Evolutionary conservation across 1,140 invertebrate genomes (phyloP).

Genomic region (Mamestra configurata): DNA sequence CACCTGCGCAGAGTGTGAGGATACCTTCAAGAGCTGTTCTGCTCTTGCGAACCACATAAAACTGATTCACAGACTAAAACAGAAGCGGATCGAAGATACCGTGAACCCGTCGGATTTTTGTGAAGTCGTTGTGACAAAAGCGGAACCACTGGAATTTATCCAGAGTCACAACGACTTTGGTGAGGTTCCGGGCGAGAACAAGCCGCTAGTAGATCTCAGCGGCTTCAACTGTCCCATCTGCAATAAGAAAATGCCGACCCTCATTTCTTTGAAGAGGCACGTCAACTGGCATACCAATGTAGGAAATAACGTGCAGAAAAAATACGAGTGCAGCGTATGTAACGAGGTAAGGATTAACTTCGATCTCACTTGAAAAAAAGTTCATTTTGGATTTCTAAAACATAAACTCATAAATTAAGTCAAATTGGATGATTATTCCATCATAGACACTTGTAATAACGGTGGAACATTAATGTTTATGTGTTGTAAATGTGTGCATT

Average conservation of each 20-base stretch:
- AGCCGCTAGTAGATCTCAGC: constrained; percentile 67
- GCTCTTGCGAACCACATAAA: constrained; percentile 79
- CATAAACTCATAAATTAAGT: neutral
- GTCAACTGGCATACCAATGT: constrained; percentile 81
- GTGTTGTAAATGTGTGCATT: no score
- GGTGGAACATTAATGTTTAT: no score
- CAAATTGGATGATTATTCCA: no score
- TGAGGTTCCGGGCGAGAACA: constrained; percentile 70
- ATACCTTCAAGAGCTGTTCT: constrained; percentile 81
- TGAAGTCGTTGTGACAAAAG: constrained; percentile 86
- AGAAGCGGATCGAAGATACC: constrained; percentile 58
- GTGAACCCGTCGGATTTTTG: constrained; percentile 85
- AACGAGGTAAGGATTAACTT: constrained; percentile 71
- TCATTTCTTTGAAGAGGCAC: constrained; percentile 79
- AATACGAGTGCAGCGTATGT: constrained; percentile 80
- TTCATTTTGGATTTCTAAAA: no score
- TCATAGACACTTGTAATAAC: no score
- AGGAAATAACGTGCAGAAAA: constrained; percentile 72
- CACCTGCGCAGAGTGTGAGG: constrained; percentile 78
- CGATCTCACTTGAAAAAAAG: no score
- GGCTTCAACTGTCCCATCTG: constrained; percentile 83
- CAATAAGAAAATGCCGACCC: constrained; percentile 77
- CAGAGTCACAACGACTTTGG: constrained; percentile 83
- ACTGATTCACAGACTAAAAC: constrained; percentile 75
- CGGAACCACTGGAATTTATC: constrained; percentile 80